Evolutionary conservation across 2,888 invertebrate species (phyloP), one percentile per base, ranked within the genome.

Genomic region (Fissipunctia ypsillon): DNA sequence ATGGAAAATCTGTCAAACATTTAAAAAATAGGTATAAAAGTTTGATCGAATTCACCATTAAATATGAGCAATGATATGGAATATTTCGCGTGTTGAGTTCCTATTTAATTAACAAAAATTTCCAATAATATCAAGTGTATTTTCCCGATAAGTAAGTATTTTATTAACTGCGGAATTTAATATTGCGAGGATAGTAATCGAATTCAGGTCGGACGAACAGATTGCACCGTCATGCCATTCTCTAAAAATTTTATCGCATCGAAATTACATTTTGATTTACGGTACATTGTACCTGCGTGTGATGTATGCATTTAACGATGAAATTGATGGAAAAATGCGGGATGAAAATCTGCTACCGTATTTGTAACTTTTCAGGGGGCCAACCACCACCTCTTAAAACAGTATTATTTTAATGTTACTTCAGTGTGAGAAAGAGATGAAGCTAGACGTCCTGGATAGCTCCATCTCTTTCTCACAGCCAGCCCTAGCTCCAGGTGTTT

Each of bases 201-300:
- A 87, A 88, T 88, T 84, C 85, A 83, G 87, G 83, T 84, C 83
- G 81, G 54, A 80, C 84, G 85, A 77, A 88, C 86, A 88, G 85
- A 91, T 89, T 88, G 86, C 84, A 79, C 79, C 80, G 70, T 83
- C 85, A 84, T 86, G 84, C 75, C 81, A 76, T 81, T 72, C 76
- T 81, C 80, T 79, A 80, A 83, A 91, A 88, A 87, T 77, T 84
- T 81, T 76, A 78, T 83, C 73, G 78, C 70, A 76, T 76, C 70
- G 63, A 75, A 71, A 85, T 84, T 78, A 80, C 78, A 75, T 73
- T 87, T 85, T 87, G 84, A 83, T 85, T 84, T 83, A 83, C 78
- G 78, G 56, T 69, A 35, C 71, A 63, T 74, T 73, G 67, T 80
- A 83, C 76, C 72, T 79, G 83, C 56, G 72, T 61, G 64, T 25